Conservation (phyloP, 2,888 invertebrate genomes). For the Drymonia ruficornis region DNA sequence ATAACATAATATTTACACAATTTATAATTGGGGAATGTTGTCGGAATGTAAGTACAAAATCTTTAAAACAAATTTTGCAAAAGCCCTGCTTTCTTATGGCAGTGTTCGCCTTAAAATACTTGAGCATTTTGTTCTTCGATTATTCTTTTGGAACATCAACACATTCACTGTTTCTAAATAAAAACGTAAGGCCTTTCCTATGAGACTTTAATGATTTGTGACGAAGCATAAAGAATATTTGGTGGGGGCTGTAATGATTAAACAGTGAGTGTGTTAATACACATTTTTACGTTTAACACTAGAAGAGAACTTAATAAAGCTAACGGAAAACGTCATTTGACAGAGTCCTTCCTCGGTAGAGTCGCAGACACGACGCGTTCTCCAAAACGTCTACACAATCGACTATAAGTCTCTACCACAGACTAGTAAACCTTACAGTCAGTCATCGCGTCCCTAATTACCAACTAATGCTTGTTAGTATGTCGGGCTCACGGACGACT, state of each 20-base stretch:
- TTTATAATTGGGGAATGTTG: constrained; percentile 54
- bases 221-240: constrained; percentile 62
- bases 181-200: constrained; percentile 32
- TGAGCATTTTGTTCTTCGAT: constrained; percentile 79
- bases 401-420: not conserved
- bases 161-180: constrained; percentile 77
- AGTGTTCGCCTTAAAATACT: constrained; percentile 76
- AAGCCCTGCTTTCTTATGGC: constrained; percentile 68
- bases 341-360: constrained; percentile 13
- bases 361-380: not conserved
- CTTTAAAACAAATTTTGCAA: constrained; percentile 38
- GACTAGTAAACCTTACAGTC: no score
- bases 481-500: no score
- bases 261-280: constrained; percentile 85
- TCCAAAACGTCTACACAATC: not conserved
- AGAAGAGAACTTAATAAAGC: constrained; percentile 65
- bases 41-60: constrained; percentile 51
- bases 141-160: constrained; percentile 75
- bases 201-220: constrained; percentile 46
- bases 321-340: constrained; percentile 71
- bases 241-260: constrained; percentile 73
- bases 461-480: no score
- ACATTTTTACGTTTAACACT: constrained; percentile 59
- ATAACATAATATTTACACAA: constrained; percentile 67
- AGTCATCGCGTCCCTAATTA: no score